Base-by-base conservation (phyloP, 1,140 invertebrate genomes). In the Vanessa tameamea region DNA sequence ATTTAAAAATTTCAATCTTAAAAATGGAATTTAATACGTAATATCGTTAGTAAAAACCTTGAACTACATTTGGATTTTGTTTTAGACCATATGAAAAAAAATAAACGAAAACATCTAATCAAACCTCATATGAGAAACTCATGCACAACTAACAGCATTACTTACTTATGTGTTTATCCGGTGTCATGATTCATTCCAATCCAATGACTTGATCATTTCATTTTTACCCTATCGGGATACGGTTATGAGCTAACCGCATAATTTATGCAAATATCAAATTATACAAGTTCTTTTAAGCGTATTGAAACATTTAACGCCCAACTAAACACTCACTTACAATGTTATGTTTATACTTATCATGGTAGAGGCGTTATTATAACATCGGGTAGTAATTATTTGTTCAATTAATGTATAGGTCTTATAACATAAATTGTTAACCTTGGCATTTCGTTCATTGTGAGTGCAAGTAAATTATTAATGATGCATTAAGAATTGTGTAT, bases 1-100 rank as follows among this genome's bases (percentile, higher is more conserved):
- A 31, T 31, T 50, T 4, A 50, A 50, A 50, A 14, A 14, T 50
- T 14, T 48, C 11, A 50, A 50, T 14, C 4, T 50, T n/a, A 53
- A n/a, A n/a, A 20, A n/a, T 53, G 4, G 15, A 53, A 53, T 53
- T 53, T 7, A 53, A 8, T n/a, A 15, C 50, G 0, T 53, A 11
- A 20, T 53, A 8, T 16, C 26, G 20, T 20, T 20, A 50, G 47
- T 55, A 47, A 50, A 48, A 37, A 77, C 78, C 79, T 82, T 82
- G 76, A 78, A 77, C 75, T 74, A 78, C 64, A 77, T 82, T 75
- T 59, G 59, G 69, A 64, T 68, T 57, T 75, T 74, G 68, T 73
- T 47, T 73, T 75, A 76, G 72, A 72, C 80, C 3, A 31, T 31
- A 31, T 31, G 26, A 31, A 31, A 31, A 31, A 31, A 31, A 31